Evolutionary conservation across 2,113 vertebrate genomes (phyloP).

Genomic region (Dipodomys stephensi): DNA sequence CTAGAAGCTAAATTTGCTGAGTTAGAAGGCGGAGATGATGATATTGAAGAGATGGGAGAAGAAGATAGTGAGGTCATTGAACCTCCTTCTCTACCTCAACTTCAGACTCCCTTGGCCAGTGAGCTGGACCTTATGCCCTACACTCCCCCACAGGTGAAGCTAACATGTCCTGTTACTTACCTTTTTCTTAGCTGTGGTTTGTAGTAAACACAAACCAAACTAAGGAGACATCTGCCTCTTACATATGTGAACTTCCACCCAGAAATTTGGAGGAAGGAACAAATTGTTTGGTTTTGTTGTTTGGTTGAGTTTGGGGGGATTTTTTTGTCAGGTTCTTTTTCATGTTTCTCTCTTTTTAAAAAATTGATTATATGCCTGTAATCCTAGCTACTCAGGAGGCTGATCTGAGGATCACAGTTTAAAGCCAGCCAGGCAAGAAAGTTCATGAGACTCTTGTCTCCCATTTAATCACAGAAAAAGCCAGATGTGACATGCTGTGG

Average conservation of each 20-base stretch:
- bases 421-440: no score
- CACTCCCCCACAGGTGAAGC: slow-evolving; percentile 95
- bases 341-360: background rate
- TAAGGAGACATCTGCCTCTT: background rate
- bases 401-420: no score
- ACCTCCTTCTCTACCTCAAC: slow-evolving; percentile 92
- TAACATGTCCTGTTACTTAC: slow-evolving; percentile 44
- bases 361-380: background rate
- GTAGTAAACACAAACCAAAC: slow-evolving; percentile 27
- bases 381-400: no score
- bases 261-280: slow-evolving; percentile 31
- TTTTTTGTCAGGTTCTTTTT: background rate
- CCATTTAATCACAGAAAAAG: no score
- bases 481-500: no score
- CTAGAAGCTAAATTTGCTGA: slow-evolving; percentile 99
- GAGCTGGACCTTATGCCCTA: slow-evolving; percentile 97
- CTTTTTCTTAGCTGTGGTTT: slow-evolving; percentile 47
- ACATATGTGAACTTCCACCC: background rate
- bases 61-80: slow-evolving; percentile 95
- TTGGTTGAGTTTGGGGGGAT: background rate
- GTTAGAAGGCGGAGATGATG: slow-evolving; percentile 95
- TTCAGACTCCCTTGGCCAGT: slow-evolving; percentile 92
- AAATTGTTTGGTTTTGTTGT: background rate
- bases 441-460: no score
- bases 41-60: slow-evolving; percentile 97